Evolutionary conservation across 2,888 invertebrate species (phyloP).

Genomic region (Drosophila histrio): DNA sequence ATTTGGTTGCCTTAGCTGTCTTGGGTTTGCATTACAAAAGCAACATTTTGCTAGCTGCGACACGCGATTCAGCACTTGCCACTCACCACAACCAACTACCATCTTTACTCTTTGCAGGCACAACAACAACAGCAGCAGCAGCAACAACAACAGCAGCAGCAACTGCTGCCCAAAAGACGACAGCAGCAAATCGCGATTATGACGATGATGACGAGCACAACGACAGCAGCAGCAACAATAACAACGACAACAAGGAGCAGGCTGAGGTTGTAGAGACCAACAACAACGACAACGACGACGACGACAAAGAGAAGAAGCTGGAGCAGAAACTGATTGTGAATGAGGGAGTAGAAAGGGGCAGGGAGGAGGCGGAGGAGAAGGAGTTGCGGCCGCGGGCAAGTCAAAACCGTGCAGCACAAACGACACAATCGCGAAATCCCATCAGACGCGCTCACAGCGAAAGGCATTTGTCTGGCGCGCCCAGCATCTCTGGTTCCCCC

Average conservation of each 20-base stretch:
- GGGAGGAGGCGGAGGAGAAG: too few species aligned
- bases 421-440: slow-evolving; percentile 83
- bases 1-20: slow-evolving; percentile 28
- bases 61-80: slow-evolving; percentile 67
- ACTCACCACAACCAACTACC: slow-evolving; percentile 36
- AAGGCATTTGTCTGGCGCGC: slow-evolving; percentile 75
- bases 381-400: slow-evolving; percentile 66
- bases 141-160: slow-evolving; percentile 29
- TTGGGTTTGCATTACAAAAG: slow-evolving; percentile 69
- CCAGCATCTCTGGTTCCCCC: slow-evolving; percentile 23
- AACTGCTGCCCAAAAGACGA: slow-evolving; percentile 62
- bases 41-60: slow-evolving; percentile 73
- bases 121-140: slow-evolving; percentile 38
- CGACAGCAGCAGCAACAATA: slow-evolving; percentile 55
- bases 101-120: slow-evolving; percentile 56
- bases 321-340: slow-evolving; percentile 3
- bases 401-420: slow-evolving; percentile 74
- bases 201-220: slow-evolving; percentile 77
- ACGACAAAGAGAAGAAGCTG: slow-evolving; percentile 12
- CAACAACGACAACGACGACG: background rate
- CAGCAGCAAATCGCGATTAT: slow-evolving; percentile 76
- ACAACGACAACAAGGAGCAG: slow-evolving; percentile 24
- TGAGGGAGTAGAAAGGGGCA: background rate
- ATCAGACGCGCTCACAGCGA: slow-evolving; percentile 84
- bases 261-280: slow-evolving; percentile 1